These are phyloP conservation scores for Erebia ligea DNA, from an alignment of 2,888 invertebrate genomes.

Conservation along the genomic window DNA sequence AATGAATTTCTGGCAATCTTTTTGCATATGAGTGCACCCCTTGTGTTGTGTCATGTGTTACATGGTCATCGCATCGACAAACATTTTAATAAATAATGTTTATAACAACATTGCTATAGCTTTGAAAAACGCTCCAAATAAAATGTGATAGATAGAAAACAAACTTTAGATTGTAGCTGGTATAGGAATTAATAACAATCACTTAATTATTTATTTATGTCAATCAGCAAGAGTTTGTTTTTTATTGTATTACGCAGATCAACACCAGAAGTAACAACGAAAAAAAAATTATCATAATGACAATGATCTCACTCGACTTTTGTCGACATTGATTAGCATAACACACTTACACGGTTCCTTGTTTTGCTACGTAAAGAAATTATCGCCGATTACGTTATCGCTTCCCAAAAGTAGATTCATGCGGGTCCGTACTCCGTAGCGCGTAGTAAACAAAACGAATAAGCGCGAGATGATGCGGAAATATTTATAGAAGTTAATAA, in stretches of 20 bases:
- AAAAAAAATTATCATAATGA: conserved; percentile 65
- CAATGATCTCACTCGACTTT: conserved; percentile 72
- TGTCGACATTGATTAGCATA: conserved; percentile 62
- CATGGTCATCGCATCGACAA: conserved; percentile 14
- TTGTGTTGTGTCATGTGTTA: conserved; percentile 22
- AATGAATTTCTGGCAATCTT: conserved; percentile 51
- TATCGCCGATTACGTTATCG: conserved; percentile 64
- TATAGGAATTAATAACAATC: conserved; percentile 4
- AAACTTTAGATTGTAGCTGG: neutral
- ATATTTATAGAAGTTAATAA: conserved; percentile 46
- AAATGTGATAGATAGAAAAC: neutral
- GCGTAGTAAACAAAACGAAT: conserved; percentile 52
- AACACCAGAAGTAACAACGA: conserved; percentile 28
- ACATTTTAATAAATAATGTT: neutral
- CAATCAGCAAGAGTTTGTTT: conserved; percentile 17
- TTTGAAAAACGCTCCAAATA: too few relatives aligned
- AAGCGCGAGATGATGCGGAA: conserved; percentile 49
- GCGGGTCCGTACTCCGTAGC: conserved; percentile 37
- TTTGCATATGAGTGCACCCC: conserved; percentile 44
- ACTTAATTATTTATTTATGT: conserved; percentile 12
- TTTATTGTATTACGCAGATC: conserved; percentile 29
- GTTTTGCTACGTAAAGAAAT: conserved; percentile 71
- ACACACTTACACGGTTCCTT: conserved; percentile 65
- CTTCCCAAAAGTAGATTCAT: conserved; percentile 50
- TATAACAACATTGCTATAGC: too few relatives aligned